These are phyloP conservation scores for Leptoteleia sp. DNA, from an alignment of 1,140 invertebrate species.

Conservation along the genomic window DNA sequence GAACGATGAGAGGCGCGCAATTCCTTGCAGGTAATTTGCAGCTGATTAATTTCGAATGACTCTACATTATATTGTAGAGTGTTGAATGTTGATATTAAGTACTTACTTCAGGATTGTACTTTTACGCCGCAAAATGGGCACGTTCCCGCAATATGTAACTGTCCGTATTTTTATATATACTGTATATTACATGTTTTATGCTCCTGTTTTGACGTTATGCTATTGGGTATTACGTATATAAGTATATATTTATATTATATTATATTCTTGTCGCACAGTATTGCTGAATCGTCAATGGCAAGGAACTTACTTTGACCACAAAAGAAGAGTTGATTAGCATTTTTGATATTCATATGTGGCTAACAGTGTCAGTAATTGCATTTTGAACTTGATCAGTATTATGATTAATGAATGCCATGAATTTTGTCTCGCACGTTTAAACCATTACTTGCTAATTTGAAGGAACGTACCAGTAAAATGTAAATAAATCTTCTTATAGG, in stretches of 20 bases:
- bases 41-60: too few relatives aligned
- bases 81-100: too few relatives aligned
- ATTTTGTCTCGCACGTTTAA: slow-evolving; percentile 55
- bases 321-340: slow-evolving; percentile 58
- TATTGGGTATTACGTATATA: slow-evolving; percentile 62
- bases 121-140: too few relatives aligned
- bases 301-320: slow-evolving; percentile 60
- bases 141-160: slow-evolving; percentile 56
- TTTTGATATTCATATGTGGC: slow-evolving; percentile 61
- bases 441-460: slow-evolving; percentile 20
- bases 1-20: too few relatives aligned
- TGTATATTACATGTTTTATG: slow-evolving; percentile 59
- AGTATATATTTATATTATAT: slow-evolving; percentile 60
- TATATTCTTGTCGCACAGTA: slow-evolving; percentile 65
- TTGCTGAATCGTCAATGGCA: slow-evolving; percentile 61
- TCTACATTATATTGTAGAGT: too few relatives aligned
- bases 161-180: slow-evolving; percentile 57
- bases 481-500: too few relatives aligned
- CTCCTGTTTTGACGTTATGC: slow-evolving; percentile 62
- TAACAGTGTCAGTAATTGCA: slow-evolving; percentile 55
- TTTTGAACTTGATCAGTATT: slow-evolving; percentile 53
- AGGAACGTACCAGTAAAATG: too few relatives aligned
- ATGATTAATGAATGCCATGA: slow-evolving; percentile 39
- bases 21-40: too few relatives aligned
- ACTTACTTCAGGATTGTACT: too few relatives aligned